A percentile compares a stretch with the other conserved stretches of the same genome.
These are phyloP conservation scores for Araneus ventricosus DNA, from an alignment of 1,140 invertebrate species.

Conservation along the genomic window DNA sequence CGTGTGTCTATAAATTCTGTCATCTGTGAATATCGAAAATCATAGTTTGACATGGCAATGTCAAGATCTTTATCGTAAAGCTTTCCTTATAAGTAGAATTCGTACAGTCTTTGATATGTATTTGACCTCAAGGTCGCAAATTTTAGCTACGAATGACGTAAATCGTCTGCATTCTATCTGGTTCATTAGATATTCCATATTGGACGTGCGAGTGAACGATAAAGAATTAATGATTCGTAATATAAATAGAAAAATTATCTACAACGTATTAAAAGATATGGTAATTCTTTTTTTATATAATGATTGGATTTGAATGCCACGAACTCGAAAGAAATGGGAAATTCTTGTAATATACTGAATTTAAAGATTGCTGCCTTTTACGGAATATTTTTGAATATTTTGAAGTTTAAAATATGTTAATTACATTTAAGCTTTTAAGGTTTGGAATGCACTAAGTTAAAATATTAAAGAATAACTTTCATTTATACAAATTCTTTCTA, in stretches of 20 bases:
- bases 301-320: no score
- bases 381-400: no score
- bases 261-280: not conserved
- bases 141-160: not conserved
- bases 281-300: no score
- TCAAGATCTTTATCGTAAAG: not conserved
- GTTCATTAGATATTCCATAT: not conserved
- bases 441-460: no score
- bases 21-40: not conserved
- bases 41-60: not conserved
- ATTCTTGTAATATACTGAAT: no score
- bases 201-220: not conserved
- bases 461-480: no score
- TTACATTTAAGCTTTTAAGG: no score
- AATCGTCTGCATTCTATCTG: slow-evolving; percentile 8
- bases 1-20: not conserved
- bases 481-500: no score
- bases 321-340: no score
- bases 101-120: not conserved
- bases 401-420: no score
- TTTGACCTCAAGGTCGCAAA: not conserved
- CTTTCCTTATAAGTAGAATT: not conserved
- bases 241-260: not conserved
- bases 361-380: no score
- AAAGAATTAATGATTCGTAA: not conserved